These are phyloP conservation scores for Cyrtonyx montezumae DNA, from an alignment of 2,113 vertebrate species.

Conservation along the genomic window DNA sequence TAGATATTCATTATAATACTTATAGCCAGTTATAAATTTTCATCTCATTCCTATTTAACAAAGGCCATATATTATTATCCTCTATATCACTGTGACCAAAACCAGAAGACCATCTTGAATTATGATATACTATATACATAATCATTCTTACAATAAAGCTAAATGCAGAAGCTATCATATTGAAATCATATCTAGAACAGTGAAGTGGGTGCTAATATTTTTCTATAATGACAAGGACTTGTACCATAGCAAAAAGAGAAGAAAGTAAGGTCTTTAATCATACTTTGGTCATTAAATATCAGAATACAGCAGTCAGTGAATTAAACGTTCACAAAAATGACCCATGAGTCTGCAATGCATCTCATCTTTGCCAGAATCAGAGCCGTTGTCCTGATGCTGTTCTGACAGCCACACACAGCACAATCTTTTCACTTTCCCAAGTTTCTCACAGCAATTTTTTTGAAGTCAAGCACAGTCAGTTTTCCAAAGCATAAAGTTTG, in stretches of 20 bases:
- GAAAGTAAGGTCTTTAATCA: background rate
- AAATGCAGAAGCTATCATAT: background rate
- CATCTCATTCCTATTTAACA: conserved; percentile 22
- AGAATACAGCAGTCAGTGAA: background rate
- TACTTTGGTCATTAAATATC: background rate
- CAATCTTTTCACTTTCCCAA: background rate
- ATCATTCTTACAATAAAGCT: conserved; percentile 40
- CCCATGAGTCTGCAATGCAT: background rate
- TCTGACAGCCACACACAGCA: background rate
- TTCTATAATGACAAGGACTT: background rate
- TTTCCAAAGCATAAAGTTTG: background rate
- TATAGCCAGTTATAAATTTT: conserved; percentile 46
- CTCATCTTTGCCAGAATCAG: background rate
- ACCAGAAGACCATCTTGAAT: conserved; percentile 6
- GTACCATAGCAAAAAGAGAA: background rate
- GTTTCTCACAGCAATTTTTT: background rate
- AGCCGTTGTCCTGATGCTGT: background rate
- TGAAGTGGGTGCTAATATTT: background rate
- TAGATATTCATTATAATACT: conserved; percentile 43
- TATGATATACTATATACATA: conserved; percentile 18
- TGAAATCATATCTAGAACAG: background rate
- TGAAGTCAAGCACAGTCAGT: rapidly evolving
- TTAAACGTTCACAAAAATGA: background rate
- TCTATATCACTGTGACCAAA: conserved; percentile 20
- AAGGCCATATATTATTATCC: conserved; percentile 1